Percentiles rank a stretch among this genome's conserved stretches.
phyloP scores from a whole-genome alignment of 2,113 vertebrate genomes.

The Ramphastos sulfuratus region DNA sequence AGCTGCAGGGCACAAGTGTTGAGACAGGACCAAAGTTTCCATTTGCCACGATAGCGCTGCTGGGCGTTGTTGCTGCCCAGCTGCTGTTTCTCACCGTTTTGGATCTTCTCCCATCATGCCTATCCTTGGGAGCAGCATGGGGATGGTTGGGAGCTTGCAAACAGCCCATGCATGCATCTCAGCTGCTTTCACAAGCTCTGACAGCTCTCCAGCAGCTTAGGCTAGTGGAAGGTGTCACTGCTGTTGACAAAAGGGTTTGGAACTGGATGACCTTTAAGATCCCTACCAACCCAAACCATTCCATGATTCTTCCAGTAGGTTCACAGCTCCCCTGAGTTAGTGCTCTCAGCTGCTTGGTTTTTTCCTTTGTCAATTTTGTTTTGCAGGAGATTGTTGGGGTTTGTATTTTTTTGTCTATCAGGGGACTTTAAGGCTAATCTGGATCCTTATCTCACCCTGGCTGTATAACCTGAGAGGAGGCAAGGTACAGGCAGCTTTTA shows the following conservation, averaged over 20 bases:
- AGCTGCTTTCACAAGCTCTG: background rate
- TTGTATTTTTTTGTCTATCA: background rate
- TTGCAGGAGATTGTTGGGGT: background rate
- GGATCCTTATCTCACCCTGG: background rate
- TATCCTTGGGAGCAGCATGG: fast-evolving
- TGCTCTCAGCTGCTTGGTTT: background rate
- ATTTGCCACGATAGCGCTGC: background rate
- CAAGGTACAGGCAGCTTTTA: conserved; percentile 47
- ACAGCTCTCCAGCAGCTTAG: too few relatives aligned
- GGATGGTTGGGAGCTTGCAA: fast-evolving
- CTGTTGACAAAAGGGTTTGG: too few relatives aligned
- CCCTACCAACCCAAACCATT: too few relatives aligned
- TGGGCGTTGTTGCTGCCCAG: background rate
- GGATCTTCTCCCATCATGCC: fast-evolving
- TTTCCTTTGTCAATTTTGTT: background rate
- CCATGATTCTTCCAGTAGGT: background rate
- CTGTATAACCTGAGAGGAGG: background rate
- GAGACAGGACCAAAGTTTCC: background rate
- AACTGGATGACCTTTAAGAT: too few relatives aligned
- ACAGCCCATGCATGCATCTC: background rate
- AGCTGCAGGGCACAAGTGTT: fast-evolving
- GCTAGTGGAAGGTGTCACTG: too few relatives aligned
- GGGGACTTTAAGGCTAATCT: background rate
- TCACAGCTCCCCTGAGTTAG: background rate
- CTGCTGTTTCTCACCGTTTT: background rate